Evolutionary conservation across 1,140 invertebrate genomes (phyloP), one percentile per base, ranked within the genome.

Genomic region (Diorhabda sublineata): DNA sequence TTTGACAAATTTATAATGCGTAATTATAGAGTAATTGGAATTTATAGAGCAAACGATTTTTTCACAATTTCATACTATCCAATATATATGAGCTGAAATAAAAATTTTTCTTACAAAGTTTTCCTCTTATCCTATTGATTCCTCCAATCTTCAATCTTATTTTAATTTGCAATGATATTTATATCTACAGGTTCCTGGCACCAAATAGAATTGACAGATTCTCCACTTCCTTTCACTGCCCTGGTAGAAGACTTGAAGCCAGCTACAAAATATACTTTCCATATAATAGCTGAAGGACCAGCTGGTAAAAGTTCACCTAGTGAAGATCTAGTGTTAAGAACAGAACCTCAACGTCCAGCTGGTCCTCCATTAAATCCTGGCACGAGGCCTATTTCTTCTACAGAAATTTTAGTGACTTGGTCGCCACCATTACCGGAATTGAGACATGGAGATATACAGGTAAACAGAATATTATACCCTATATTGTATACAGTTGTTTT

Each of bases 351-450:
- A 82, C 85, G 90, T 61, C 91, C 91, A 0, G 88, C 89, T 4
- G 91, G 90, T 7, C 86, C 92, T 1, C 92, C 92, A 0, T 80
- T 88, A 2, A 89, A 89, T 78, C 83, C 95, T 4, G 84, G 86
- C 6, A 90, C 88, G 2, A 83, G 90, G 69, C 85, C 92, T 2
- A 79, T 92, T 2, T 91, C 90, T 2, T 92, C 92, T 2, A 91
- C 89, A 1, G 88, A 92, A 78, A 82, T 95, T 5, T 82, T 91
- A 45, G 86, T 95, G 2, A 90, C 88, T 3, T 95, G 93, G 93
- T 82, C 86, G 65, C 88, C 91, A 0, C 91, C 91, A 0, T 67
- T 88, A 42, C 80, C 83, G 0, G 90, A 92, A 75, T 75, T 90
- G 4, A 82, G 90, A 61, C 90, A 93, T 76, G 91, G 91, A 2